phyloP scores from a whole-genome alignment of 2,113 vertebrate genomes.

The Halichoerus grypus region DNA sequence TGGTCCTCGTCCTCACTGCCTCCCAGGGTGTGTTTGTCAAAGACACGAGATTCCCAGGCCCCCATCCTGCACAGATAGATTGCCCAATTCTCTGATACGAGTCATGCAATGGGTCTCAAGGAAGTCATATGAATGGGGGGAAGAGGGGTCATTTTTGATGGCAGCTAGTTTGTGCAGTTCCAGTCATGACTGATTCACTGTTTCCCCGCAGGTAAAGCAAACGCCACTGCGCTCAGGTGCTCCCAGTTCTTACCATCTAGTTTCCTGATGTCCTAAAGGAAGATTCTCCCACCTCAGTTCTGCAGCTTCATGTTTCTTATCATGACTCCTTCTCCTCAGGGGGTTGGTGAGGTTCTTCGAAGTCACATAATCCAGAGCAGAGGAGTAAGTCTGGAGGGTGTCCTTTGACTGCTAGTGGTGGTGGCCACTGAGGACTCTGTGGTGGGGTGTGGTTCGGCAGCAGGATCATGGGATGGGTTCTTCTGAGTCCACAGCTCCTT shows the following conservation, averaged over 20 bases:
- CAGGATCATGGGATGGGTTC: neutral
- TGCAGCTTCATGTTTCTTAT: neutral
- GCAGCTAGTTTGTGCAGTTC: neutral
- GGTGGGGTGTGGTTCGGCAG: accelerated
- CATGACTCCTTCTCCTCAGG: neutral
- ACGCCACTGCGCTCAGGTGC: neutral
- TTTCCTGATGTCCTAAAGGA: neutral
- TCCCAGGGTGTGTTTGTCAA: neutral
- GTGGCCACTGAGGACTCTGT: neutral
- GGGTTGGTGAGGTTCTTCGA: neutral
- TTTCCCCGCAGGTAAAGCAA: neutral
- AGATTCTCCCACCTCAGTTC: neutral
- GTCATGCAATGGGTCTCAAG: neutral
- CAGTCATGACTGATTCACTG: neutral
- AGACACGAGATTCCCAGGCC: neutral
- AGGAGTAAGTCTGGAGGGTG: neutral
- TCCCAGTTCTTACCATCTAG: neutral
- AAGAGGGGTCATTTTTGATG: neutral
- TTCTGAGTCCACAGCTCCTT: neutral
- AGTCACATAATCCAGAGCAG: neutral
- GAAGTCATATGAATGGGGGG: neutral
- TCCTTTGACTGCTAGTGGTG: neutral
- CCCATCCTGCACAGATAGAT: neutral
- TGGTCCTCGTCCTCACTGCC: neutral
- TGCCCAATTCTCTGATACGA: neutral